Base-by-base conservation (phyloP, 2,888 invertebrate species). In the Nudaria mundana region DNA sequence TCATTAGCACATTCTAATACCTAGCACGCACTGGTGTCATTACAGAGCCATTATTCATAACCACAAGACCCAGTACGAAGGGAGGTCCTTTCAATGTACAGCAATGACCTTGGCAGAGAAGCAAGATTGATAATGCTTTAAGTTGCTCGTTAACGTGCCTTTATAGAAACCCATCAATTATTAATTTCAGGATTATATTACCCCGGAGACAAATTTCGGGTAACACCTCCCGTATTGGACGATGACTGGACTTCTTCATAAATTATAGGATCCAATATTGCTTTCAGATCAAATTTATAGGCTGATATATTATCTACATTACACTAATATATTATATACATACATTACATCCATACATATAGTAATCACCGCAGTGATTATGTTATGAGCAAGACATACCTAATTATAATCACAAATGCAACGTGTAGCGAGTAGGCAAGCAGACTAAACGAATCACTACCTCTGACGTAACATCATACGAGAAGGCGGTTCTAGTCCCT, bases 131-230 rank as follows among this genome's bases (percentile, higher is more conserved):
- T 78, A 71, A 61, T 59, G 48, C 53, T 58, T 49, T 32, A 31
- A 47, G 50, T 38, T 50, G 70, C 68, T 77, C 75, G 76, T 78
- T 79, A 78, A 67, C 65, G 48, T 58, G 52, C 70, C 58, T 66
- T 74, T 72, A 71, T 76, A 62, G 56, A 51, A 57, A 62, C 58
- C 65, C 71, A 74, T 76, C 74, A 75, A 76, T 78, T 78, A 79
- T 76, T 71, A 79, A 76, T 80, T 77, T 76, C 63, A 66, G 65
- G 64, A 66, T 67, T 61, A 72, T 62, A 71, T 68, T 61, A 57
- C 64, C 59, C 52, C 34, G 33, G 63, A 69, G 75, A 75, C 77
- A 76, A 76, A 75, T 75, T 75, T 63, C 58, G 62, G 61, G 51
- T 31, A 43, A 47, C 40, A 51, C 45, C 40, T 62, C 44, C 54